Evolutionary conservation across 2,113 vertebrate species (phyloP).

Genomic region (Osmerus mordax): DNA sequence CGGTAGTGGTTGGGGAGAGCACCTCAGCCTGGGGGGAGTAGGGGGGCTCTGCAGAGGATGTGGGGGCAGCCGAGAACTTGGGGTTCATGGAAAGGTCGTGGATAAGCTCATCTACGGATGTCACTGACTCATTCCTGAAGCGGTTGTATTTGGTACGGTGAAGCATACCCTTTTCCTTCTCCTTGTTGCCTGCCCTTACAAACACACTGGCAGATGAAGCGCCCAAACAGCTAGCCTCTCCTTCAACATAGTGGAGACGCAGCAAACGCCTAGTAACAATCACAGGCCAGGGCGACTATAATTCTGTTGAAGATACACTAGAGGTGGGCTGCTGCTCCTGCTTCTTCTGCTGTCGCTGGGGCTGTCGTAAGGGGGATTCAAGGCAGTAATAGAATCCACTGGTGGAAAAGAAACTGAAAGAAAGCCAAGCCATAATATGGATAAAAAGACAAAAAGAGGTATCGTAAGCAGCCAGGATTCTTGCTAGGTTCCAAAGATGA

Average conservation of each 20-base stretch:
- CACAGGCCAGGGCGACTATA: conserved; percentile 61
- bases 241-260: conserved; percentile 80
- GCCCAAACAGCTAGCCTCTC: conserved; percentile 78
- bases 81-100: conserved; percentile 95
- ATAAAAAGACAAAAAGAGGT: conserved; percentile 44
- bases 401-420: conserved; percentile 50
- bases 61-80: conserved; percentile 86
- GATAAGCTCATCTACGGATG: conserved; percentile 96
- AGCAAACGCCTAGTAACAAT: conserved; percentile 71
- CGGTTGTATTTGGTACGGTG: conserved; percentile 99
- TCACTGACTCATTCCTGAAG: conserved; percentile 99
- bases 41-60: conserved; percentile 78
- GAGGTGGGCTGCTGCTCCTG: conserved; percentile 41
- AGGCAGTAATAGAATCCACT: conserved; percentile 62
- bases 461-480: conserved; percentile 36
- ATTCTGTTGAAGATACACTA: conserved; percentile 57
- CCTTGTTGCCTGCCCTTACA: conserved; percentile 67
- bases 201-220: conserved; percentile 81
- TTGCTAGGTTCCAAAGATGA: conserved; percentile 16
- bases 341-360: conserved; percentile 55
- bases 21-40: conserved; percentile 78
- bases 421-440: conserved; percentile 62
- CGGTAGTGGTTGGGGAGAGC: conserved; percentile 68
- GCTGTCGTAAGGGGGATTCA: conserved; percentile 61
- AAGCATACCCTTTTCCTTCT: conserved; percentile 97